Evolutionary conservation across 2,113 vertebrate genomes (phyloP).

Genomic region (Cercocebus atys): DNA sequence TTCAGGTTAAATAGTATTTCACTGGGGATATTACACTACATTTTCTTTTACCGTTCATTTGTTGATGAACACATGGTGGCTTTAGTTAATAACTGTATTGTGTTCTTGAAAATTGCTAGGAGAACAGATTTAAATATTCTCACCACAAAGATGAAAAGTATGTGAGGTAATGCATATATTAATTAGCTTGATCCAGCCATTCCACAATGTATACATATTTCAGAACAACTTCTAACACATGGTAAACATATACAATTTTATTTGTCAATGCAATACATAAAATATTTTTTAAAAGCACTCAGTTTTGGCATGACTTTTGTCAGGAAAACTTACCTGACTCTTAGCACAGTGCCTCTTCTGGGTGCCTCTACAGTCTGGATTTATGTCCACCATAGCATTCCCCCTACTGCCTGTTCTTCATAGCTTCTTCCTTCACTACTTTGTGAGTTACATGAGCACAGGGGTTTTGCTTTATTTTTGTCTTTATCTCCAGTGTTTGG

Average conservation of each 20-base stretch:
- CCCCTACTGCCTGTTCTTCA: background rate
- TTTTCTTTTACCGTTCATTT: background rate
- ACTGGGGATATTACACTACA: background rate
- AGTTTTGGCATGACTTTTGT: background rate
- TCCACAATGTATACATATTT: background rate
- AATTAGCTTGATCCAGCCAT: background rate
- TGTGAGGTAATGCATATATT: background rate
- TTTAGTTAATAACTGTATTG: background rate
- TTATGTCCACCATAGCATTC: fast-evolving
- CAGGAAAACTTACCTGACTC: background rate
- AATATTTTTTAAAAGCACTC: background rate
- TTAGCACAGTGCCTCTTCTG: background rate
- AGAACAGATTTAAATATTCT: background rate
- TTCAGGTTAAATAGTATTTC: background rate
- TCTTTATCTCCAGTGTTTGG: background rate
- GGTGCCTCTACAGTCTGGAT: too few species aligned
- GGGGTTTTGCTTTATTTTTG: background rate
- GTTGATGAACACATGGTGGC: background rate
- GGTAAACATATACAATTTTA: background rate
- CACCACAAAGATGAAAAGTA: background rate
- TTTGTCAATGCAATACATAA: background rate
- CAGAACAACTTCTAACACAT: background rate
- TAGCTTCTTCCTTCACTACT: background rate
- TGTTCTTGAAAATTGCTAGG: background rate
- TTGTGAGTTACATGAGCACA: background rate